Base-by-base conservation (phyloP, 1,140 invertebrate species). In the Triops longicaudatus region DNA sequence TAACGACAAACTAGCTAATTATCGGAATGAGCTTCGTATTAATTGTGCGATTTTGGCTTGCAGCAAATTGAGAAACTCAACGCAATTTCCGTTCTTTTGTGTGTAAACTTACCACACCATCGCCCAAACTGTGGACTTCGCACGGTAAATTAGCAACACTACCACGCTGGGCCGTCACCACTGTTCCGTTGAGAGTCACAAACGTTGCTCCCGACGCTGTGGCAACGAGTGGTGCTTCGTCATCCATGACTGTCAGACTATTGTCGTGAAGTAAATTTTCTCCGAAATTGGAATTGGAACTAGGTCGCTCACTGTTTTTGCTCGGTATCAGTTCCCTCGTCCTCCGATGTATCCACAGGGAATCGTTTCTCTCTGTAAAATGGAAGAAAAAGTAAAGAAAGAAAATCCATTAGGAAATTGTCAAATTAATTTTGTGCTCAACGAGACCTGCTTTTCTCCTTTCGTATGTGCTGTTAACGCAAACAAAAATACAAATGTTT, bases 81-180 rank as follows among this genome's bases (percentile, higher is more conserved):
- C n/a, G n/a, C n/a, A n/a, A n/a, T n/a, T n/a, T n/a, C n/a, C 31
- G 7, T 37, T 37, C 31, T 37, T 7, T 37, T 37, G 31, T 37
- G 31, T 37, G 17, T 72, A 26, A 63, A 87, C 92, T 93, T 84
- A 94, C 93, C 86, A 92, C 90, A 81, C 92, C 92, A 82, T 94
- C 92, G 73, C 92, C 92, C 80, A 93, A 91, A 82, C 93, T 92
- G 81, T 89, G 90, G 41, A 94, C 91, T 73, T 92, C 88, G 84
- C 93, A 94, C 12, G 92, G 92, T 44, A 95, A 84, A 31, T 92
- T 86, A 3, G 92, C 92, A 3, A 90, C 93, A 73, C 91, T 92
- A 14, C 91, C 92, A 71, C 90, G 92, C 84, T 95, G 93, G 77
- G 92, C 91, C 27, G 89, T 91, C 78, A 94, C 87, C 41, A 90